Base-by-base conservation (phyloP, 23 tunicate species). In the Halocynthia roretzi region DNA sequence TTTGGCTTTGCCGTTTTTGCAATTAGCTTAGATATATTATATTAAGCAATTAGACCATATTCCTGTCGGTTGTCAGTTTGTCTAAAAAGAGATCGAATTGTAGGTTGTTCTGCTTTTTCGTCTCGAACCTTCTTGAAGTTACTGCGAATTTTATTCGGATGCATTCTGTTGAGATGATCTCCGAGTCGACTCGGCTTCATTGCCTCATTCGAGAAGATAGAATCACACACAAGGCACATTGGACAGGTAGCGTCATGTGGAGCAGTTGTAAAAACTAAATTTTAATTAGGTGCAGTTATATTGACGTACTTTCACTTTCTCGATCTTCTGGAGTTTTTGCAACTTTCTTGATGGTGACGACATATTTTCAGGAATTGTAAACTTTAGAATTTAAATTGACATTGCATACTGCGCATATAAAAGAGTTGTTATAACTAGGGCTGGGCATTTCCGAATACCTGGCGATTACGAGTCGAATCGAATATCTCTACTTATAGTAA, bases 1-100 rank as follows among this genome's bases (percentile, higher is more conserved):
- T 82, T 80, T 18, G 81, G 73, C 72, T 82, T 75, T 53, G 81
- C 86, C 60, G 80, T 82, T 82, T 82, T 82, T 50, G 86, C 86
- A 52, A 82, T 82, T 10, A 82, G 73, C 61, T 51, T 9, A 62
- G 86, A 82, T 62, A 76, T 61, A 76, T 82, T 82, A 50, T 76
- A 63, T 44, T 72, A 82, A 52, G 86, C 86, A 82, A 82, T 75
- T 20, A 82, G 81, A 66, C 81, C 86, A 82, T 73, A 20, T 79
- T 79, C 76, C 62, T 50, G 61, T 67, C 50, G 74, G 75, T 67
- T 79, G 74, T 79, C 81, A 62, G 81, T 77, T 73, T 44, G 53
- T 44, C 55, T 63, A 15, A 62, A 77, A 62, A 62, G 53, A 77
- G 71, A 62, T 77, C 53, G 54, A 50, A 77, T 77, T 64, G 81